phyloP scores from a whole-genome alignment of 2,113 vertebrate genomes.

The Propithecus coquereli region DNA sequence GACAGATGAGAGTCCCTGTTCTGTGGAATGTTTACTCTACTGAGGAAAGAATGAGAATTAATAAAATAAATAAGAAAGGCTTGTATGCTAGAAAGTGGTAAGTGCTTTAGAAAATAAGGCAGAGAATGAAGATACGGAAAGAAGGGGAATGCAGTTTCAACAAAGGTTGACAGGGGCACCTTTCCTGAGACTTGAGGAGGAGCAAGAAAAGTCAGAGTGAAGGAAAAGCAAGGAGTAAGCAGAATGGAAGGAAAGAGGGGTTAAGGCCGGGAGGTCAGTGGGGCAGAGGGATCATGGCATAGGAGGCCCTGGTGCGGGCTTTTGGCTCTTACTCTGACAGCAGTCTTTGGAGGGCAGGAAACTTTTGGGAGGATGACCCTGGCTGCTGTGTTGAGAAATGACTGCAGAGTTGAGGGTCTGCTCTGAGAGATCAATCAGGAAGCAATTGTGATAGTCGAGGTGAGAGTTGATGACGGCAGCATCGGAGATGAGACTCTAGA shows the following conservation, averaged over 20 bases:
- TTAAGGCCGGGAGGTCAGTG: not conserved
- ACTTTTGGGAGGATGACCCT: not conserved
- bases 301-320: no score
- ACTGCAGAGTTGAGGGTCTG: accelerated
- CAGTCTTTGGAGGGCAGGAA: not conserved
- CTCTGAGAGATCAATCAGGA: not conserved
- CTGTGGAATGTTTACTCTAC: not conserved
- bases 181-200: not conserved
- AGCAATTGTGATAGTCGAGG: not conserved
- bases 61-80: not conserved
- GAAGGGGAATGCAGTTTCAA: not conserved
- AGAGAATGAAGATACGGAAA: not conserved
- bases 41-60: not conserved
- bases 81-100: not conserved
- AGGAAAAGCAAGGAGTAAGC: not conserved
- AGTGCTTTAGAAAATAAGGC: not conserved
- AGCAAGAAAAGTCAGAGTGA: not conserved
- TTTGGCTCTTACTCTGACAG: not conserved
- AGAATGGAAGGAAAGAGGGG: not conserved
- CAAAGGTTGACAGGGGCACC: not conserved
- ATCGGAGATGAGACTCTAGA: not conserved
- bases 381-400: not conserved
- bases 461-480: not conserved
- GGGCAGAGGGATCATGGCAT: accelerated
- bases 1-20: not conserved